Conservation (phyloP, 2,888 invertebrate genomes). For the Cataglyphis albicans region DNA sequence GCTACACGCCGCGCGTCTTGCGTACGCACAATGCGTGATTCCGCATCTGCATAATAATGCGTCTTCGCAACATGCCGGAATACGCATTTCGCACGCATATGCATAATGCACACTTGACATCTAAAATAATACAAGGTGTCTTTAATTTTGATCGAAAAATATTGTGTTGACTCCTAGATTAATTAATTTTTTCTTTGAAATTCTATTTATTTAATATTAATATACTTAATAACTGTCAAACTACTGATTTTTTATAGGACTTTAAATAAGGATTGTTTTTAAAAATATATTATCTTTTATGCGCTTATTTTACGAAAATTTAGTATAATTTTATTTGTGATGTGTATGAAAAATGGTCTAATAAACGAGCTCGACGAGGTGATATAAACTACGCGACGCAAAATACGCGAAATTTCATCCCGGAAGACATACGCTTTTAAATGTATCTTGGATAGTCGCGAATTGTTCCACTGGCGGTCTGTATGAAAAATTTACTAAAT, state of each 20-base stretch:
- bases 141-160: not conserved
- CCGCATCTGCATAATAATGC: constrained; percentile 43
- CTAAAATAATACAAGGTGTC: constrained; percentile 9
- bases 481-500: constrained; percentile 46
- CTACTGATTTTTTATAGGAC: not conserved
- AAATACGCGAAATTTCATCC: constrained; percentile 26
- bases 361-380: not conserved
- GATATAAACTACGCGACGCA: not conserved
- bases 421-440: not conserved
- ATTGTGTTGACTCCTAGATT: not conserved
- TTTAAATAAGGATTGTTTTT: constrained; percentile 22
- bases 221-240: not conserved
- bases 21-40: constrained; percentile 26
- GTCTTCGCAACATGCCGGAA: constrained; percentile 18
- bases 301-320: not conserved
- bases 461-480: constrained; percentile 11
- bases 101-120: not conserved
- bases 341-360: not conserved
- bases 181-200: not conserved
- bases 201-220: not conserved
- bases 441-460: not conserved
- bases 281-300: not conserved
- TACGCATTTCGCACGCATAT: constrained; percentile 28
- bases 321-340: not conserved
- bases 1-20: constrained; percentile 7